Base-by-base conservation (phyloP, 2,888 invertebrate species). In the Slavum lentiscoides region DNA sequence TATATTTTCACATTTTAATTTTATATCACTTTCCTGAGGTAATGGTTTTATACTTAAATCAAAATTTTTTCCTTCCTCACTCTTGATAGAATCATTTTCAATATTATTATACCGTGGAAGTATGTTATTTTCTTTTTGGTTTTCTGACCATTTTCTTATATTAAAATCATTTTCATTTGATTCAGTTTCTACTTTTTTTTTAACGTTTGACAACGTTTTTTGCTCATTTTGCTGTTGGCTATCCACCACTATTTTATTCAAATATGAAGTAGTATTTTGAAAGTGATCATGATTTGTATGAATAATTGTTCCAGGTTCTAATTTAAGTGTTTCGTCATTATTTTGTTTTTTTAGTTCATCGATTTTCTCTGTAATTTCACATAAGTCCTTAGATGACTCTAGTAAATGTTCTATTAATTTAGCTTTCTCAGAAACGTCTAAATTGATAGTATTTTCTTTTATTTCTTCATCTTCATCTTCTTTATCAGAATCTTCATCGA, bases 391-490 rank as follows among this genome's bases (percentile, higher is more conserved):
- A 4, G 66, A 43, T n/a, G 72, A 68, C 11, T 70, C 69, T 9
- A 66, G 17, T 72, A 69, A 17, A 55, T 82, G 62, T 58, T 74
- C 64, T 86, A 77, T 83, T 61, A 76, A 49, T 69, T 77, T 77
- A 3, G 37, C 15, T 43, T 76, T 76, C 23, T 76, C 43, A n/a
- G 86, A 83, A 17, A 87, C 76, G 84, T 88, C 88, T 84, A 88
- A 87, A 67, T 87, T 87, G 84, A 87, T 87, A 7, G 88, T 87
- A 85, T 88, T 88, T 11, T 87, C 88, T 85, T 87, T 86, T 30
- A 87, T 86, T 84, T 88, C 87, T 84, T 85, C 87, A 53, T 87
- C 86, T 9, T 88, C 88, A 85, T 89, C 88, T 8, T 88, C 87
- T 83, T 87, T 86, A 85, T 89, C 89, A 85, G 88, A 88, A 8